Base-by-base conservation (phyloP, 2,797 vertebrate genomes). In the Pangasius krempfi region DNA sequence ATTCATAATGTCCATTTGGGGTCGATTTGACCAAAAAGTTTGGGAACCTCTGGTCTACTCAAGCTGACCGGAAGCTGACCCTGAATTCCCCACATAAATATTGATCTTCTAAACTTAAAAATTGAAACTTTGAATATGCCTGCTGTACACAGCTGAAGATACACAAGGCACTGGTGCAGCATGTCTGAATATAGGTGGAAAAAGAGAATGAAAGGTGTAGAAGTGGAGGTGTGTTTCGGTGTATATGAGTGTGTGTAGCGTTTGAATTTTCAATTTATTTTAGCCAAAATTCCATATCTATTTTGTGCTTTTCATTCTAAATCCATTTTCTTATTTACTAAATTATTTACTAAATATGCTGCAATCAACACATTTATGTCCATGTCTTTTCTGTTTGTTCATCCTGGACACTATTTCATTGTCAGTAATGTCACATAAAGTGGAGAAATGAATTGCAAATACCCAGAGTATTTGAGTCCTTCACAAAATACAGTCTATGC, bases 401-500 rank as follows among this genome's bases (percentile, higher is more conserved):
- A 54, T n/a, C 50, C 14, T 79, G n/a, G 76, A 79, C 8, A 20
- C 14, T 16, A 14, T 75, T 78, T 78, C 30, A 78, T 6, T n/a
- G 47, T 50, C 47, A 50, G 8, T 18, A 2, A 5, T n/a, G 75
- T 18, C 47, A 4, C 2, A 78, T 18, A 16, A 76, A 50, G 44
- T 16, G 7, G 16, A 44, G 20, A 73, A 44, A 73, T 44, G 3
- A 44, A 50, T 27, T 76, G 73, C 44, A 50, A 50, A 76, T 25
- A 73, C 40, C 33, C 58, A 82, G 37, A 62, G 81, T 16, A 44
- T 30, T 22, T n/a, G 25, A 50, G 44, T 16, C 14, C 75, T 52
- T 85, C 33, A 73, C 68, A 73, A 52, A 73, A 86, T 25, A 76
- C 37, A 90, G 58, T 88, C 68, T 85, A 86, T 86, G 86, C 88